Evolutionary conservation across 2,888 invertebrate species (phyloP).

Genomic region (Diadromus collaris): DNA sequence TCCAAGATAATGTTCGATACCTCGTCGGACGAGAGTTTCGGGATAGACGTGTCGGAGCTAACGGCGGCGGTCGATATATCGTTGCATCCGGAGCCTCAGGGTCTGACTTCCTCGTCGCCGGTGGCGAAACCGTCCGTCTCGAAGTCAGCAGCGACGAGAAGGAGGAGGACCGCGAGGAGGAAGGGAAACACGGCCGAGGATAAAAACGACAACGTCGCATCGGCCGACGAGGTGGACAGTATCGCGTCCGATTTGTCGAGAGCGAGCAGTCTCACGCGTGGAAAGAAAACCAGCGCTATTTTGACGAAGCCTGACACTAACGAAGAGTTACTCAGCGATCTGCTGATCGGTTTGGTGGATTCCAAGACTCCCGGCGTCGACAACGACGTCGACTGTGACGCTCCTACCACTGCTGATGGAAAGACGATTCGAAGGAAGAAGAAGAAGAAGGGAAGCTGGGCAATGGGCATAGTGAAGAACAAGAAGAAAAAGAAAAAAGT

Average conservation of each 20-base stretch:
- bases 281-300: conserved; percentile 49
- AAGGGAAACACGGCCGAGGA: conserved; percentile 43
- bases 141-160: conserved; percentile 29
- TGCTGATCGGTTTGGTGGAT: conserved; percentile 64
- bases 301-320: conserved; percentile 58
- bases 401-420: conserved; percentile 47
- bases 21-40: conserved; percentile 77
- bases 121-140: conserved; percentile 22
- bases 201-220: conserved; percentile 58
- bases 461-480: conserved; percentile 66
- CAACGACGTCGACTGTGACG: conserved; percentile 58
- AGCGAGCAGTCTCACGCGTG: conserved; percentile 65
- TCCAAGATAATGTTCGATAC: conserved; percentile 72
- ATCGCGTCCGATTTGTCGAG: conserved; percentile 73
- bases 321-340: conserved; percentile 68
- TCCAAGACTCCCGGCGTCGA: conserved; percentile 63
- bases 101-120: conserved; percentile 48
- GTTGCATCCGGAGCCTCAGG: conserved; percentile 68
- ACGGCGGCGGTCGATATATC: conserved; percentile 74
- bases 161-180: conserved; percentile 40
- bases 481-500: conserved; percentile 69
- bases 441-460: conserved; percentile 60
- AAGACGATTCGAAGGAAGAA: conserved; percentile 72
- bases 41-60: conserved; percentile 74
- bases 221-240: conserved; percentile 71